phyloP scores from a whole-genome alignment of 2,797 vertebrate species.

The Microhierax caerulescens region DNA sequence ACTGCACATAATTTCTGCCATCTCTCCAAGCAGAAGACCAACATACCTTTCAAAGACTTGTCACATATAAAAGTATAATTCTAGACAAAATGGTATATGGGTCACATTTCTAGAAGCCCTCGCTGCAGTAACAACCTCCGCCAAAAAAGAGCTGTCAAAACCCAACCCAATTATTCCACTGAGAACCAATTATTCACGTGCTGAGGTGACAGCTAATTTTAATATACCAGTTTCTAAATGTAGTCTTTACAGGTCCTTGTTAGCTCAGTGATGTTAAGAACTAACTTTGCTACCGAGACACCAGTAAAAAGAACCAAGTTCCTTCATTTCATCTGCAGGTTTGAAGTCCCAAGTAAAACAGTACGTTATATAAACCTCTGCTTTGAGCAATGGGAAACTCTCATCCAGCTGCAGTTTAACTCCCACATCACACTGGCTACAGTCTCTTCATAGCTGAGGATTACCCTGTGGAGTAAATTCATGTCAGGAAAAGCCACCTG shows the following conservation, averaged over 20 bases:
- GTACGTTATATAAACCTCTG: not conserved
- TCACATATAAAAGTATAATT: not conserved
- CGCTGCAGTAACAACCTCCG: not conserved
- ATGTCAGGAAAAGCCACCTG: not conserved
- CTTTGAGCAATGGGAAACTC: not conserved
- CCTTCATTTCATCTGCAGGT: not conserved
- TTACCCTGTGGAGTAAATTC: not conserved
- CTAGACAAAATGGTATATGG: not conserved
- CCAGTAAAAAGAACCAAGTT: not conserved
- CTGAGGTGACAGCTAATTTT: slow-evolving; percentile 3
- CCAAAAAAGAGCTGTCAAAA: slow-evolving; percentile 11
- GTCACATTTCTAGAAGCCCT: not conserved
- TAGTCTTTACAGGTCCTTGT: not conserved
- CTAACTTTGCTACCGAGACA: not conserved
- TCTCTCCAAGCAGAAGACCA: not conserved
- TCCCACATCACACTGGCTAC: rapidly evolving
- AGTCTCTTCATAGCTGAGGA: not conserved
- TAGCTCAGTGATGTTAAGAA: not conserved
- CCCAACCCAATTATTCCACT: not conserved
- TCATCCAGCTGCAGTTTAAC: not conserved
- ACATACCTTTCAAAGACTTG: not conserved
- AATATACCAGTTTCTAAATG: not conserved
- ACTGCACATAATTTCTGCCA: not conserved
- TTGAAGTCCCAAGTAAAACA: not conserved
- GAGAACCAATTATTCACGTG: not conserved